Evolutionary conservation across 2,888 invertebrate genomes (phyloP).

Genomic region (Platerodrilus igneus): DNA sequence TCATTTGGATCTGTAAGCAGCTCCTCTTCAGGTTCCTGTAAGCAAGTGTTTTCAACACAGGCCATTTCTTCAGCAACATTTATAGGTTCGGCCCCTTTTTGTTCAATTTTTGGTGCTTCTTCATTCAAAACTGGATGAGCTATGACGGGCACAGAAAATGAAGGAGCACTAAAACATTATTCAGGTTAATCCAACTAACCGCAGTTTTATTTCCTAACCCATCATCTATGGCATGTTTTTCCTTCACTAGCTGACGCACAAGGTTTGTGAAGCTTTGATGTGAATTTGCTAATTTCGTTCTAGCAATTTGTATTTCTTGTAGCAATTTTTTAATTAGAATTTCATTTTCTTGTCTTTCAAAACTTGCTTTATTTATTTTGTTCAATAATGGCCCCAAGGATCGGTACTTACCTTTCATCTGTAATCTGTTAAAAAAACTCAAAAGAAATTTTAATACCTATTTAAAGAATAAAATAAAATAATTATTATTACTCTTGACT

Average conservation of each 20-base stretch:
- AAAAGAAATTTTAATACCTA: too few relatives aligned
- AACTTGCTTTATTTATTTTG: constrained; percentile 40
- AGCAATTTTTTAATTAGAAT: constrained; percentile 39
- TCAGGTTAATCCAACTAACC: too few relatives aligned
- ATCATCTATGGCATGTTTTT: constrained; percentile 41
- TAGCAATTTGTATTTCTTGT: constrained; percentile 37
- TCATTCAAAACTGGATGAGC: too few relatives aligned
- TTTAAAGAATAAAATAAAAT: too few relatives aligned
- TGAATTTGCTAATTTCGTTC: constrained; percentile 34
- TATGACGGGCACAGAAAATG: too few relatives aligned
- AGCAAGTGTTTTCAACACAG: too few relatives aligned
- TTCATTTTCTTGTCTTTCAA: constrained; percentile 40
- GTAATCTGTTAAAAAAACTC: constrained; percentile 43
- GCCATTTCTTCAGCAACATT: too few relatives aligned
- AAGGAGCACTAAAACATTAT: too few relatives aligned
- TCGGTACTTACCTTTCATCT: constrained; percentile 47
- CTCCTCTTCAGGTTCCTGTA: constrained; percentile 8
- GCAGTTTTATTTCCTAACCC: constrained; percentile 41
- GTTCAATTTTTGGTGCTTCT: too few relatives aligned
- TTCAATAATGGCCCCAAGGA: constrained; percentile 41
- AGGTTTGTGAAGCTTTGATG: constrained; percentile 37
- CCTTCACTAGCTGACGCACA: constrained; percentile 36
- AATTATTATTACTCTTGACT: too few relatives aligned
- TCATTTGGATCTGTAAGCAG: constrained; percentile 18
- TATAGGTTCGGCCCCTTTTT: too few relatives aligned